Evolutionary conservation across 2,888 invertebrate genomes (phyloP).

Genomic region (Odontothrips loti): DNA sequence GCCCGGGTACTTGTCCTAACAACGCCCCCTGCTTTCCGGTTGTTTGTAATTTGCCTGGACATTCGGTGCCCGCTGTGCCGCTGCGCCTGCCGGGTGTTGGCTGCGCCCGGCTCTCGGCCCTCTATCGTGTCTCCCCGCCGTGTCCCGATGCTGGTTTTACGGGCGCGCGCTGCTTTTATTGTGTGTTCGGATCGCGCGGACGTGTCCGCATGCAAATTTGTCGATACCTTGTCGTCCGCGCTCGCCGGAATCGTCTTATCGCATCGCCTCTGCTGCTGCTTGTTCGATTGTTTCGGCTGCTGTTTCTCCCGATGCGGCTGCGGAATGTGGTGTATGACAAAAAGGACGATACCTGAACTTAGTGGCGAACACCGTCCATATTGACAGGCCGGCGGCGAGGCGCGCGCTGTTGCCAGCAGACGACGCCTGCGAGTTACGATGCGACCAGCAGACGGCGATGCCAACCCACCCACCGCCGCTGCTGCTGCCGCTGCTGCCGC

Average conservation of each 20-base stretch:
- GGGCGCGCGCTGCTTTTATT: too few species aligned
- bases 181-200: too few species aligned
- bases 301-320: background rate
- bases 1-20: too few species aligned
- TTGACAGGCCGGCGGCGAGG: too few species aligned
- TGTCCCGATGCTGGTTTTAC: too few species aligned
- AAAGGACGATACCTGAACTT: background rate
- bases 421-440: too few species aligned
- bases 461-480: background rate
- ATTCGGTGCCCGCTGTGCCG: too few species aligned
- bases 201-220: slow-evolving; percentile 23
- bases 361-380: background rate
- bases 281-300: slow-evolving; percentile 21
- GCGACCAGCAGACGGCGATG: background rate
- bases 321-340: background rate
- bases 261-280: background rate
- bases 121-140: too few species aligned
- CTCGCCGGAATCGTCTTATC: background rate
- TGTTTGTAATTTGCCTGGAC: background rate
- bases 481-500: too few species aligned
- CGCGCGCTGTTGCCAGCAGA: too few species aligned
- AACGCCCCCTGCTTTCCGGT: background rate
- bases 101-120: too few species aligned
- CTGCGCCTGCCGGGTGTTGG: too few species aligned
- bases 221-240: slow-evolving; percentile 7